Evolutionary conservation across 2,113 vertebrate genomes (phyloP), one percentile per base, ranked within the genome.

Genomic region (Channa argus): DNA sequence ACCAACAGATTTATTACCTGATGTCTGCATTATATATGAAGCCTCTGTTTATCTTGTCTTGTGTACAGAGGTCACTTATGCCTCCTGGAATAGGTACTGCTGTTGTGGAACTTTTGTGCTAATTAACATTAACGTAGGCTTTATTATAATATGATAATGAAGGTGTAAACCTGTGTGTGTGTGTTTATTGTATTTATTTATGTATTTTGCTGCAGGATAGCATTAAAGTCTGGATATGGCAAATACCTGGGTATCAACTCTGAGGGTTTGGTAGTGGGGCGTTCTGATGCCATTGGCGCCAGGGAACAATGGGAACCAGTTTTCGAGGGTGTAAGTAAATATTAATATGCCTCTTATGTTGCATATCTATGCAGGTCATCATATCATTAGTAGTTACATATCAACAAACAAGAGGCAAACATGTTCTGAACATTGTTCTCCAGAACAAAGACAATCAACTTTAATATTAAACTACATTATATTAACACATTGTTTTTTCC

Each of bases 271-370:
- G 96, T 99, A 50, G 85, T 98, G 69, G 98, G 97, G 0, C 96
- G 97, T 79, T 96, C 98, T 0, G 98, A 99, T 86, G 98, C 98
- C 12, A 99, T 99, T 38, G 97, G 97, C 34, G 90, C 97, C 58
- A 95, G 97, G 84, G 98, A 99, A 83, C 98, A 99, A 36, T 99
- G 97, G 97, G 98, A 99, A 62, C 95, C 96, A 0, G 96, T 99
- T 52, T 99, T 99, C 86, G 94, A 99, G 88, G 94, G 96, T 5
- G 98, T 98, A 91, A 97, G 97, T 92, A 45, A 45, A 71, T 59
- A 36, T 67, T 52, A 24, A 1, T 24, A 24, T 24, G 24, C 1
- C 24, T 24, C 24, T 24, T 24, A 24, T 24, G 24, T 24, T 24
- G 24, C 24, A 24, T 24, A 24, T 24, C 24, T 24, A 24, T 24